Evolutionary conservation across 1,140 invertebrate species (phyloP).

Genomic region (Drosophila asahinai): DNA sequence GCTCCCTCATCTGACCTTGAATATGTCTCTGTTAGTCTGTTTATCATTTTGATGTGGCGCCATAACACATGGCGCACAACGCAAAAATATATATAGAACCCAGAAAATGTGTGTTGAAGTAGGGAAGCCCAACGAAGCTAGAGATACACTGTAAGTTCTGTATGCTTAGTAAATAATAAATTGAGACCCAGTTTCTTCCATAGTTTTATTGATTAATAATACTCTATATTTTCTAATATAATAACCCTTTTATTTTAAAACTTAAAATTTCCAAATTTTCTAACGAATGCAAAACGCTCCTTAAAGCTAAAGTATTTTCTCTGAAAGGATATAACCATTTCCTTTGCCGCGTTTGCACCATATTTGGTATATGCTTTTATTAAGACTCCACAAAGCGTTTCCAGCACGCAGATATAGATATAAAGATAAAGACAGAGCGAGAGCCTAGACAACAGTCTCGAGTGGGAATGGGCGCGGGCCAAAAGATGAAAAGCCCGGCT

Average conservation of each 20-base stretch:
- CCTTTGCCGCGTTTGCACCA: background rate
- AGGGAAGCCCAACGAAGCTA: background rate
- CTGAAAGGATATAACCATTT: background rate
- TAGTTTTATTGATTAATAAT: background rate
- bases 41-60: conserved; percentile 40
- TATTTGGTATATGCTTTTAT: conserved; percentile 64
- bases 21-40: conserved; percentile 47
- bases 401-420: conserved; percentile 43
- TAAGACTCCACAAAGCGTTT: conserved; percentile 42
- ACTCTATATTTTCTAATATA: no score
- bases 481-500: conserved; percentile 25
- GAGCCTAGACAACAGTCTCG: conserved; percentile 34
- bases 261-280: no score
- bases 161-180: background rate
- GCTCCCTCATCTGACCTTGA: conserved; percentile 59
- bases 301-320: background rate
- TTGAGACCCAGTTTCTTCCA: background rate
- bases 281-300: no score
- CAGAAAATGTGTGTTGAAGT: background rate
- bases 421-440: conserved; percentile 8
- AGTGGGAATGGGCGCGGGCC: background rate
- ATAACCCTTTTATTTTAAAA: no score
- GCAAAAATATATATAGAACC: conserved; percentile 9
- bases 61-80: conserved; percentile 30
- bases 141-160: conserved; percentile 7